Percentiles rank a stretch among this genome's conserved stretches.
These are phyloP conservation scores for Philhelius pedissequus DNA, from an alignment of 2,888 invertebrate species.

Conservation along the genomic window DNA sequence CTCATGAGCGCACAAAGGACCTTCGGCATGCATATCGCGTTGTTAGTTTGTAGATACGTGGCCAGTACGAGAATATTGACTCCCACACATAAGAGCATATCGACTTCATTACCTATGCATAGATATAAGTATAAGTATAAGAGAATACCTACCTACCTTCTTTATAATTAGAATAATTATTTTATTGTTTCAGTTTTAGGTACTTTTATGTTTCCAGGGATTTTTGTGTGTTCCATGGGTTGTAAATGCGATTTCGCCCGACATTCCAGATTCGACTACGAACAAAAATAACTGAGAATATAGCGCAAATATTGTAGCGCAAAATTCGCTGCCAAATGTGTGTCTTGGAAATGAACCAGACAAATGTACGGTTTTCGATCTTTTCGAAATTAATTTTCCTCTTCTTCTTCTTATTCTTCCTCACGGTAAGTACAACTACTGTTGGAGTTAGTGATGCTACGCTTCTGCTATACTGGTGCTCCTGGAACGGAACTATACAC, in stretches of 20 bases:
- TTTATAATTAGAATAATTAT: slow-evolving; percentile 61
- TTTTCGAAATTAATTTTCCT: slow-evolving; percentile 37
- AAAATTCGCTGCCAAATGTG: slow-evolving; percentile 48
- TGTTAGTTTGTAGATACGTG: not conserved
- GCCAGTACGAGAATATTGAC: not conserved
- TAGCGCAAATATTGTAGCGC: not conserved
- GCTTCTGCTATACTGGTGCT: not conserved
- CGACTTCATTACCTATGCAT: too few relatives aligned
- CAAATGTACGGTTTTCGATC: slow-evolving; percentile 50
- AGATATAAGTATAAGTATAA: too few relatives aligned
- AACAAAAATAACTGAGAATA: not conserved
- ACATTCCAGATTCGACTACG: not conserved
- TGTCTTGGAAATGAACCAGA: slow-evolving; percentile 59
- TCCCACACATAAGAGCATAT: not conserved
- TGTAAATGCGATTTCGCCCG: slow-evolving; percentile 21
- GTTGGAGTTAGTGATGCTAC: not conserved
- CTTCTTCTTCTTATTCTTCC: not conserved
- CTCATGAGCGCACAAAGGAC: not conserved
- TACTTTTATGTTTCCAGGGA: slow-evolving; percentile 19
- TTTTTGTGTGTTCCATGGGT: not conserved
- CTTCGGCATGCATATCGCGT: not conserved
- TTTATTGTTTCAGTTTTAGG: slow-evolving; percentile 59
- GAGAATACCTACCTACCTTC: not conserved
- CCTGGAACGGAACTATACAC: not conserved
- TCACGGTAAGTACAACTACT: too few relatives aligned